phyloP scores from a whole-genome alignment of 2,113 vertebrate genomes.

The Macrotis lagotis region DNA sequence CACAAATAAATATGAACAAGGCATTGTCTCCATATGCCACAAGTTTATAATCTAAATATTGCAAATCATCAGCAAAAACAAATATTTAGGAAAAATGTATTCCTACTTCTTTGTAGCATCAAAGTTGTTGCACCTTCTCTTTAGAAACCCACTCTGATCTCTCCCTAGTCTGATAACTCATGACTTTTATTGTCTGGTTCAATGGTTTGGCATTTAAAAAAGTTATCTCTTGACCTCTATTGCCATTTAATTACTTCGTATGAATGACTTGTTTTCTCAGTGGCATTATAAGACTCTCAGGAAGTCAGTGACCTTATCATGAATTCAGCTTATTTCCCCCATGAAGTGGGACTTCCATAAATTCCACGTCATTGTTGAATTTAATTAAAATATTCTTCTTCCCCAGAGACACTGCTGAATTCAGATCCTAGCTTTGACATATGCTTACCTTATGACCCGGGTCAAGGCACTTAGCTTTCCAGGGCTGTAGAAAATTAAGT shows the following conservation, averaged over 20 bases:
- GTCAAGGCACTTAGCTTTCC: background rate
- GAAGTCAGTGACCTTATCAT: background rate
- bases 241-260: background rate
- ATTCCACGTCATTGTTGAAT: background rate
- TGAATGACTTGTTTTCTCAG: background rate
- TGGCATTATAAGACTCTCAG: background rate
- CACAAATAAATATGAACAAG: background rate
- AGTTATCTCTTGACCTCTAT: background rate
- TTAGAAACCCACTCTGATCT: background rate
- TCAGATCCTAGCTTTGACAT: background rate
- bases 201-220: background rate
- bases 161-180: background rate
- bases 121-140: background rate
- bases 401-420: background rate
- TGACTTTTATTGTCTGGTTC: background rate
- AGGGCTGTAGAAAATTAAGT: background rate
- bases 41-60: background rate
- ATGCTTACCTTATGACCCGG: background rate
- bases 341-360: background rate
- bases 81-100: background rate
- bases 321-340: background rate
- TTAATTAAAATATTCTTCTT: background rate
- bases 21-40: background rate
- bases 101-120: background rate
- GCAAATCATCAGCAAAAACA: background rate